Evolutionary conservation across 2,888 invertebrate genomes (phyloP).

Genomic region (Acrobasis suavella): DNA sequence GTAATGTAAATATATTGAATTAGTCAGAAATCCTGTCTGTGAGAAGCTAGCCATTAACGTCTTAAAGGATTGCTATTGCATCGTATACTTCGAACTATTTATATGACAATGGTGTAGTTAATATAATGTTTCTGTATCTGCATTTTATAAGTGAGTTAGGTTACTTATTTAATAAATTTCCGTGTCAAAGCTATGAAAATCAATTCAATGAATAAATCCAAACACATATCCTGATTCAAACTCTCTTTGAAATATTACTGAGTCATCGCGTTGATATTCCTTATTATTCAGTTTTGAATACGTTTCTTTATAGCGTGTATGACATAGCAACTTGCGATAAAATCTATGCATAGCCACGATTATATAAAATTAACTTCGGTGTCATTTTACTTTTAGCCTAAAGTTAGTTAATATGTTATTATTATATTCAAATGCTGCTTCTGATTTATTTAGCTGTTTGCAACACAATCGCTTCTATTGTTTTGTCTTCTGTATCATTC

Average conservation of each 20-base stretch:
- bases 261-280: not conserved
- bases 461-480: too few species aligned
- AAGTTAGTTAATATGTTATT: not conserved
- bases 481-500: too few species aligned
- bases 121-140: too few species aligned
- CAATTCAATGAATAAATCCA: not conserved
- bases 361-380: not conserved
- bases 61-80: too few species aligned
- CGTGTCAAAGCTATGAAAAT: too few species aligned
- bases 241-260: not conserved
- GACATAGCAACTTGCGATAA: not conserved
- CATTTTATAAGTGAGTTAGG: too few species aligned
- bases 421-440: not conserved
- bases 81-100: too few species aligned
- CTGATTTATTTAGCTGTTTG: not conserved
- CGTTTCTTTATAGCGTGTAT: not conserved
- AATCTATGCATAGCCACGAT: not conserved
- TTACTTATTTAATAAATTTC: too few species aligned
- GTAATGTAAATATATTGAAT: too few species aligned
- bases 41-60: too few species aligned
- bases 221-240: not conserved
- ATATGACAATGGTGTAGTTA: too few species aligned
- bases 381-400: not conserved
- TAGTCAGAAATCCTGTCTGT: too few species aligned
- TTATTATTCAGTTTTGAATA: not conserved